A percentile compares a stretch with the other conserved stretches of the same genome.
These are phyloP conservation scores for Mantis religiosa DNA, from an alignment of 2,888 invertebrate species.

Conservation along the genomic window DNA sequence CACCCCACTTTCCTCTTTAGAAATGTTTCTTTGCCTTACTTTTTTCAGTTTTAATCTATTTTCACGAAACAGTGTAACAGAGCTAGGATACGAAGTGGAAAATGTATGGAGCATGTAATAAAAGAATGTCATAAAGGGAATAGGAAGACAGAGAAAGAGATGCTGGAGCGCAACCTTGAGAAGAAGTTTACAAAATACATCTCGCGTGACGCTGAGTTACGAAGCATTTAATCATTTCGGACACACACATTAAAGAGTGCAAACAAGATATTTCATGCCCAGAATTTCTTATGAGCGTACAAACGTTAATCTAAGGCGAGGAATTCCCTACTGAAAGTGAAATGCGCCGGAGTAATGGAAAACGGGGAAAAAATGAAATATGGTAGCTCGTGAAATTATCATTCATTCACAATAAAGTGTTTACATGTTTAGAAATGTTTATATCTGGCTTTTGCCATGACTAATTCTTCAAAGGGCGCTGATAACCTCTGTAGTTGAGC, in stretches of 20 bases:
- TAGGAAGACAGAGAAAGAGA: background rate
- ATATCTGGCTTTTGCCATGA: too few relatives aligned
- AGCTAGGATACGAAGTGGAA: background rate
- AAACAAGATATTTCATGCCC: background rate
- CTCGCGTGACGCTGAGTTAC: background rate
- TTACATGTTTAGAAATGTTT: too few relatives aligned
- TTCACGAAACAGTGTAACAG: too few relatives aligned
- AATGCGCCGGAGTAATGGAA: background rate
- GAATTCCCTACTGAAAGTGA: background rate
- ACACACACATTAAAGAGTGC: background rate
- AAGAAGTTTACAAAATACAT: background rate
- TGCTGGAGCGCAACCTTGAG: background rate
- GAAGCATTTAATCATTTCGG: background rate
- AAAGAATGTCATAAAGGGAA: background rate
- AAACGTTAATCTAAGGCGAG: background rate
- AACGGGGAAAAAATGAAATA: background rate
- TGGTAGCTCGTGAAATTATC: too few relatives aligned
- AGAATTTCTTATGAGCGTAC: background rate
- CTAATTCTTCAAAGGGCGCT: too few relatives aligned
- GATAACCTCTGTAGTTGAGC: too few relatives aligned
- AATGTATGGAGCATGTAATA: background rate
- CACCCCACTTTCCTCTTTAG: too few relatives aligned
- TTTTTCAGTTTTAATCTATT: too few relatives aligned
- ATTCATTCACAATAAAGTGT: too few relatives aligned
- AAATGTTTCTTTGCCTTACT: too few relatives aligned